Evolutionary conservation across 1,140 invertebrate species (phyloP).

Genomic region (Anagrus nilaparvatae): DNA sequence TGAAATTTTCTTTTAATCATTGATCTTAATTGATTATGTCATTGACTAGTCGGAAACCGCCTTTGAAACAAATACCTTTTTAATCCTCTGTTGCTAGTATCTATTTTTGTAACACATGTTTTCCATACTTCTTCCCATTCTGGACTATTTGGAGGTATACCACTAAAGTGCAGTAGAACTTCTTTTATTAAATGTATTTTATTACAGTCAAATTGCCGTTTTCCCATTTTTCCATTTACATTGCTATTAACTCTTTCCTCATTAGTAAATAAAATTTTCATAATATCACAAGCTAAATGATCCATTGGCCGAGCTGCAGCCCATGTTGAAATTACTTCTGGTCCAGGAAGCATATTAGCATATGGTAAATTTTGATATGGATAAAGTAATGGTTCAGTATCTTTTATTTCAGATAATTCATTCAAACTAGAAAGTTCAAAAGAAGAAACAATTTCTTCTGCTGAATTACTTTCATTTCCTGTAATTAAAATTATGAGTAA

Average conservation of each 20-base stretch:
- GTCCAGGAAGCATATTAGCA: conserved; percentile 39
- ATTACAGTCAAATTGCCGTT: conserved; percentile 42
- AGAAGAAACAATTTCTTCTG: conserved; percentile 34
- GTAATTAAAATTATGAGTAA: conserved; percentile 6
- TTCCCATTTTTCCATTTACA: conserved; percentile 45
- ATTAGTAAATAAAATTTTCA: conserved; percentile 43
- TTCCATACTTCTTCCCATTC: conserved; percentile 45
- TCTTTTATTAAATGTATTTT: conserved; percentile 42
- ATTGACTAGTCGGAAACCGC: conserved; percentile 37
- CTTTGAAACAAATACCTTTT: conserved; percentile 42
- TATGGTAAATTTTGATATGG: conserved; percentile 41
- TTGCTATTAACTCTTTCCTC: conserved; percentile 44
- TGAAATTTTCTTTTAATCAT: conserved; percentile 37
- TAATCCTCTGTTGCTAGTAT: conserved; percentile 43
- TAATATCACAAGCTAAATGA: conserved; percentile 42
- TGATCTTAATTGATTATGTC: conserved; percentile 38
- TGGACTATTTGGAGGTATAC: conserved; percentile 32
- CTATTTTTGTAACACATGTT: conserved; percentile 44
- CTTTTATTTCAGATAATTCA: conserved; percentile 29
- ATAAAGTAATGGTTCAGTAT: conserved; percentile 30
- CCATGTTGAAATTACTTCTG: conserved; percentile 40
- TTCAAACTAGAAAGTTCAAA: conserved; percentile 32
- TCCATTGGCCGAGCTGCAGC: conserved; percentile 41
- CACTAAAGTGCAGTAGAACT: conserved; percentile 39
- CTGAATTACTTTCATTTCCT: conserved; percentile 31